Conservation (phyloP, 2,888 invertebrate species). For the Trisateles emortualis region DNA sequence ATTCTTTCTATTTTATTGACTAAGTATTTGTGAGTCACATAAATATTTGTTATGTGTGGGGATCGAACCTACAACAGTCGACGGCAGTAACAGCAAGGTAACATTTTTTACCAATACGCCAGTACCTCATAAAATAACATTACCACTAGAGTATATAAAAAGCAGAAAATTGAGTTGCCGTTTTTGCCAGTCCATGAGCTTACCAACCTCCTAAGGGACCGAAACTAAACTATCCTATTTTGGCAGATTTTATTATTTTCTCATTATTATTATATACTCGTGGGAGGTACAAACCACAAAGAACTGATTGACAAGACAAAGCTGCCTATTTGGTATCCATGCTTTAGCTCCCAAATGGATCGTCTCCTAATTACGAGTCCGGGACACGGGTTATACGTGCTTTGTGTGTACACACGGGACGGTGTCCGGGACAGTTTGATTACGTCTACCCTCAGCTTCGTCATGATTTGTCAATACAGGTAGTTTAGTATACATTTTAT, state of each 20-base stretch:
- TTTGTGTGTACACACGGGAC: conserved; percentile 46
- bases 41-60: too few relatives aligned
- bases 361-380: conserved; percentile 52
- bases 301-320: conserved; percentile 20
- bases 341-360: conserved; percentile 34
- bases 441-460: conserved; percentile 31
- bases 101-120: too few relatives aligned
- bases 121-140: too few relatives aligned
- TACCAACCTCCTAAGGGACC: too few relatives aligned
- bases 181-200: too few relatives aligned
- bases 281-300: conserved; percentile 1
- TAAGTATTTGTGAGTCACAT: too few relatives aligned
- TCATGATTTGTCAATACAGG: conserved; percentile 36
- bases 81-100: too few relatives aligned
- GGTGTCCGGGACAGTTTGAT: conserved; percentile 40
- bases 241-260: background rate
- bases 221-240: background rate
- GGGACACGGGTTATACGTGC: conserved; percentile 28
- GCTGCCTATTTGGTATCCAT: conserved; percentile 20
- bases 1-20: too few relatives aligned
- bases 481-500: background rate
- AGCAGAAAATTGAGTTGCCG: too few relatives aligned
- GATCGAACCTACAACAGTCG: too few relatives aligned
- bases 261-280: background rate
- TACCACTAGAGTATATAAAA: too few relatives aligned